Base-by-base conservation (phyloP, 37 sponge, comb jelly and placozoan genomes). In the Tethya wilhelma region DNA sequence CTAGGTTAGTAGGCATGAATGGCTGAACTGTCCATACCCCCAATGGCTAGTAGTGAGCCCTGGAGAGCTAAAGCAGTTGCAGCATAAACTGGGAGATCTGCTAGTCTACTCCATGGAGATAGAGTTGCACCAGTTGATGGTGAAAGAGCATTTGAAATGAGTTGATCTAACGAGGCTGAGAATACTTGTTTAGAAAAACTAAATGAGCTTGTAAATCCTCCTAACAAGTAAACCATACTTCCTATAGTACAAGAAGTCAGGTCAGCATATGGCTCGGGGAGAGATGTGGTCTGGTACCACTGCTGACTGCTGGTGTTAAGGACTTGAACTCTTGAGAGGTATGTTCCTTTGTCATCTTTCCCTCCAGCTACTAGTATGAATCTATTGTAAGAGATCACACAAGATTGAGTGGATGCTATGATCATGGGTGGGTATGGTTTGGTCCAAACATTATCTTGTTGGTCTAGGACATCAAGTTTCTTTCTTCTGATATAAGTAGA, bases 351-450 rank as follows among this genome's bases (percentile, higher is more conserved):
- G 49, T 28, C 32, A 28, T 2, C 8, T 19, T 19, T 34, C 4
- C 53, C 66, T 4, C 78, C 78, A 44, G 49, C 65, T 3, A 78
- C 78, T 25, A 64, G 14, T 19, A 78, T 33, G 26, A 31, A 64
- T 29, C 42, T 1, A 1, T 40, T 28, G 46, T 64, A 78, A 28
- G 26, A n/a, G 28, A 78, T 46, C 5, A 46, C 78, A 78, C 66
- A 37, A 28, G 44, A 36, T 2, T 4, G 4, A 9, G 22, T 65
- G 28, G 49, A 46, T 44, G 66, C 78, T 33, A 46, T 78, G 37
- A 67, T 65, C 66, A 78, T 64, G 4, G 34, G 38, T 43, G 78
- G 78, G 59, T 78, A 78, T 20, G 78, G 78, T 31, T 63, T 33
- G 46, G 30, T 37, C 78, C 78, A 78, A n/a, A n/a, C n/a, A n/a